Evolutionary conservation across 2,113 vertebrate genomes (phyloP), one percentile per base, ranked within the genome.

Genomic region (Zosterops japonicus): DNA sequence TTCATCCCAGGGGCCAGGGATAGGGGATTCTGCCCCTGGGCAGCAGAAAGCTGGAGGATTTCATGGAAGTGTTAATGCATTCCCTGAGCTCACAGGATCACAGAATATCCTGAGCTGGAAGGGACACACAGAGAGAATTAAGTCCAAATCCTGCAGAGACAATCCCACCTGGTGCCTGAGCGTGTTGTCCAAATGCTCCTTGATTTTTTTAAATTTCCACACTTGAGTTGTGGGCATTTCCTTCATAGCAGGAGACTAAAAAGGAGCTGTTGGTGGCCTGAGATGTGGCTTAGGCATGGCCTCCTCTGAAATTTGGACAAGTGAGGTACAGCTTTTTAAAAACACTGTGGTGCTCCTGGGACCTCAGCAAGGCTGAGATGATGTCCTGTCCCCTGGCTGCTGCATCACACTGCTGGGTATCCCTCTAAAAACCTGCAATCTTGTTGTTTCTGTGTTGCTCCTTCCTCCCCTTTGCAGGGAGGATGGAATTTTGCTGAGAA

Each of bases 1-100:
- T 75, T 25, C 60, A 27, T 56, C 33, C 57, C 6, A 2, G 39
- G 5, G 42, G n/a, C 28, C 23, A 12, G 9, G 0, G 0, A 9
- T 8, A 21, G 31, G 75, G 27, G 75, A n/a, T 60, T 55, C 25
- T 28, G 28, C 7, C 61, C 53, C n/a, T n/a, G n/a, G n/a, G n/a
- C n/a, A n/a, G n/a, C n/a, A n/a, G n/a, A n/a, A n/a, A n/a, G n/a
- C n/a, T n/a, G n/a, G n/a, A n/a, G n/a, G 10, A 31, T 10, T 68
- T 79, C 4, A 1, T 42, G 24, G 56, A 33, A 25, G 25, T 15
- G 41, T 71, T 64, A 39, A 18, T 12, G 1, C 29, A 63, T 49
- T 55, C 25, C 61, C 55, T 11, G 29, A 69, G 47, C 41, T 83
- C n/a, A 31, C 8, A 7, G 55, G 29, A 47, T 14, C 36, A 39